Evolutionary conservation across 2,797 vertebrate genomes (phyloP).

Genomic region (Nannoperca obscura): DNA sequence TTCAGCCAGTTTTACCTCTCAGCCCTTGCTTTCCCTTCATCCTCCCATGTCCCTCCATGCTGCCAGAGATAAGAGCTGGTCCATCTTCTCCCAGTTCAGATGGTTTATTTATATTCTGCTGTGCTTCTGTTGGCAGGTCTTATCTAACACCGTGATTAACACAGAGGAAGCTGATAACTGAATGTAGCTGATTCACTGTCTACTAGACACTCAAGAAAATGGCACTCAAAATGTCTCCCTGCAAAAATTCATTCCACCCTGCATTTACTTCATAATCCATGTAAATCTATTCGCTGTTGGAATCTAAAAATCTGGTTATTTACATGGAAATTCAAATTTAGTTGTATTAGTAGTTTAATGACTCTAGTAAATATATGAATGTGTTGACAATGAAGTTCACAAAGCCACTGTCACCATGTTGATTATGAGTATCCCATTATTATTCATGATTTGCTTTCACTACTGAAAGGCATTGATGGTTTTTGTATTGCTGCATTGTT

Average conservation of each 20-base stretch:
- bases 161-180: slow-evolving; percentile 61
- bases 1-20: slow-evolving; percentile 3
- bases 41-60: not conserved
- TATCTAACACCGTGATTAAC: slow-evolving; percentile 68
- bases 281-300: slow-evolving; percentile 39
- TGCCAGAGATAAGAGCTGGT: slow-evolving; percentile 37
- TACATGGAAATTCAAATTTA: slow-evolving; percentile 11
- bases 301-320: slow-evolving; percentile 34
- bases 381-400: slow-evolving; percentile 8
- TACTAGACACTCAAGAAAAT: slow-evolving; percentile 43
- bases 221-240: slow-evolving; percentile 38
- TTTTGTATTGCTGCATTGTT: slow-evolving; percentile 43
- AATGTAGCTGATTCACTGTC: slow-evolving; percentile 54
- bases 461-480: slow-evolving; percentile 27
- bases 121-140: slow-evolving; percentile 46
- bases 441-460: slow-evolving; percentile 26
- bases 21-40: not conserved
- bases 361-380: slow-evolving; percentile 35
- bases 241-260: slow-evolving; percentile 40
- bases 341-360: slow-evolving; percentile 5
- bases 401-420: slow-evolving; percentile 18
- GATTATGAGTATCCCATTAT: slow-evolving; percentile 31
- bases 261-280: slow-evolving; percentile 48
- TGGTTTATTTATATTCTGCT: slow-evolving; percentile 64
- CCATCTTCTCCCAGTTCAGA: slow-evolving; percentile 42